Conservation (phyloP, 2,888 invertebrate genomes). For the Polylopha cassiicola region DNA sequence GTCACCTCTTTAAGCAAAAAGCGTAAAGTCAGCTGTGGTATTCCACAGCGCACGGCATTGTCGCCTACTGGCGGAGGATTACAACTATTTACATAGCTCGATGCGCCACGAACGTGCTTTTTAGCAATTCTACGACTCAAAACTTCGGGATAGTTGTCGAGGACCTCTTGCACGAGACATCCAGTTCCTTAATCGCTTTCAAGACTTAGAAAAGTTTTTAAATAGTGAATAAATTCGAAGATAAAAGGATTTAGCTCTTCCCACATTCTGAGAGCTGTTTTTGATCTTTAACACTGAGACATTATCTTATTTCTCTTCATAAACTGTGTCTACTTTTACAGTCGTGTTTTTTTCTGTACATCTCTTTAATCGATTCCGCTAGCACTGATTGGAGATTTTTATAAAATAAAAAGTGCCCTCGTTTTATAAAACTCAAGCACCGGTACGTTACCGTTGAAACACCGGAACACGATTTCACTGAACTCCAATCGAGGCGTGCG, state of each 20-base stretch:
- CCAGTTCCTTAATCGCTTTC: conserved; percentile 22
- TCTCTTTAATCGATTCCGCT: too few relatives aligned
- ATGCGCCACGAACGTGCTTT: conserved; percentile 53
- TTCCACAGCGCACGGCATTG: conserved; percentile 47
- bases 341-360: too few relatives aligned
- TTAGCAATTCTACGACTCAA: conserved; percentile 59
- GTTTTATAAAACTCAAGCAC: conserved; percentile 16
- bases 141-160: conserved; percentile 27
- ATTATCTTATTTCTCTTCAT: too few relatives aligned
- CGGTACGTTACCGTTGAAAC: conserved; percentile 39
- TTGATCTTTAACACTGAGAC: too few relatives aligned
- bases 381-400: too few relatives aligned
- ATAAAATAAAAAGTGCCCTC: too few relatives aligned
- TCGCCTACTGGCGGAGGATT: conserved; percentile 51
- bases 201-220: conserved; percentile 23
- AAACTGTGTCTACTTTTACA: too few relatives aligned
- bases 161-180: conserved; percentile 19
- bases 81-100: conserved; percentile 62
- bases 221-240: conserved; percentile 21
- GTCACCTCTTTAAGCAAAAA: too few relatives aligned
- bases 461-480: conserved; percentile 41
- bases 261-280: conserved; percentile 16
- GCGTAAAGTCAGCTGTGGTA: too few relatives aligned
- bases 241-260: conserved; percentile 20
- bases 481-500: conserved; percentile 63